Base-by-base conservation (phyloP, 1,140 invertebrate species). In the Microvelia longipes region DNA sequence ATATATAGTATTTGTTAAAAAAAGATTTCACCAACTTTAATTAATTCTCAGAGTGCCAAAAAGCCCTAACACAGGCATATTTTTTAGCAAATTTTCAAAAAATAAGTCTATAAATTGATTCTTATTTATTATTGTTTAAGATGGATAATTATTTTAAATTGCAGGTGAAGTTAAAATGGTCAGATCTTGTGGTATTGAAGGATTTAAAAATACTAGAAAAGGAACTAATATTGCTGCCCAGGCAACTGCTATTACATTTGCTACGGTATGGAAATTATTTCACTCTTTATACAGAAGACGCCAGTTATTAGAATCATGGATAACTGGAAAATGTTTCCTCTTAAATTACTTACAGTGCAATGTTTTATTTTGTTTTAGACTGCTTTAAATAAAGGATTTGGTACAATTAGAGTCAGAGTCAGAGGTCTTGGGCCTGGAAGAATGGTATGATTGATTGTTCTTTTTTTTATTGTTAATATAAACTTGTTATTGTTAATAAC, bases 211-310 rank as follows among this genome's bases (percentile, higher is more conserved):
- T 81, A 88, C 93, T 1, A 88, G 88, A 73, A 98, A 98, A 81
- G 94, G 94, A 71, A 98, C 95, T 11, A 97, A 95, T 79, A 88
- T 98, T 75, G 96, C 95, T 64, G 95, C 93, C 19, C 95, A 98
- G 81, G 90, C 94, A 35, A 92, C 94, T 68, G 94, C 90, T 25
- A 85, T 94, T 35, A 86, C 83, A 71, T 80, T 94, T 75, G 88
- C 87, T 68, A 81, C 77, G 62, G 91, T 90, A 79, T 83, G 83
- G 81, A 60, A 60, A n/a, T n/a, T n/a, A n/a, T n/a, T n/a, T n/a
- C n/a, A n/a, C n/a, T n/a, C n/a, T n/a, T n/a, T n/a, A n/a, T n/a
- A n/a, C n/a, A n/a, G n/a, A n/a, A n/a, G n/a, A n/a, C n/a, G n/a
- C n/a, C n/a, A n/a, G n/a, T n/a, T n/a, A n/a, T n/a, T n/a, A n/a